A percentile compares a stretch with the other conserved stretches of the same genome.
phyloP scores from a whole-genome alignment of 2,113 vertebrate species.

The Chaetodon auriga region DNA sequence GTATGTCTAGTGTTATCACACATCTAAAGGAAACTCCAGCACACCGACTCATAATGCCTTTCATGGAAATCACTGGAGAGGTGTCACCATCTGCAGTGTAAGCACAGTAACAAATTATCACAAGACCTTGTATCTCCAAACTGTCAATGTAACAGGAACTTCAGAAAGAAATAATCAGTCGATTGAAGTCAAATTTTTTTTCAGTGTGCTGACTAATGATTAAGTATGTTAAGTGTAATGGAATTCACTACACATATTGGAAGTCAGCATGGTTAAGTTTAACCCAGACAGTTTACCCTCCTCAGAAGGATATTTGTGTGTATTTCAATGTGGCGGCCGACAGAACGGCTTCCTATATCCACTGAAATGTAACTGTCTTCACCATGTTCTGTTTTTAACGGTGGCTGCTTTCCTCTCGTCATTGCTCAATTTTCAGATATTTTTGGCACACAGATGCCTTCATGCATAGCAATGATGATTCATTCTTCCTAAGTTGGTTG shows the following conservation, averaged over 20 bases:
- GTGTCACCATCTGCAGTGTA: conserved; percentile 18
- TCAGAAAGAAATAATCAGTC: not conserved
- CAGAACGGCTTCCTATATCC: not conserved
- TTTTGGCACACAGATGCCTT: conserved; percentile 16
- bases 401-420: not conserved
- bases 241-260: not conserved
- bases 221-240: not conserved
- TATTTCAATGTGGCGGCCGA: not conserved
- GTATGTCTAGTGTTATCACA: not conserved
- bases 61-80: not conserved
- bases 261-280: not conserved
- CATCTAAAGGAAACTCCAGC: not conserved
- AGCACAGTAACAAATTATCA: conserved; percentile 3
- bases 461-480: conserved; percentile 25
- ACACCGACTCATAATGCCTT: not conserved
- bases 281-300: not conserved
- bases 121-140: not conserved
- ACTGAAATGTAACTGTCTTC: not conserved
- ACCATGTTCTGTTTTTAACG: not conserved
- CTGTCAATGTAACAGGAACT: not conserved
- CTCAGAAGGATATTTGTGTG: no score
- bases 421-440: not conserved
- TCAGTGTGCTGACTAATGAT: not conserved
- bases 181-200: not conserved
- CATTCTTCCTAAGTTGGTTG: conserved; percentile 20